Evolutionary conservation across 2,888 invertebrate species (phyloP).

Genomic region (Hipparchia semele): DNA sequence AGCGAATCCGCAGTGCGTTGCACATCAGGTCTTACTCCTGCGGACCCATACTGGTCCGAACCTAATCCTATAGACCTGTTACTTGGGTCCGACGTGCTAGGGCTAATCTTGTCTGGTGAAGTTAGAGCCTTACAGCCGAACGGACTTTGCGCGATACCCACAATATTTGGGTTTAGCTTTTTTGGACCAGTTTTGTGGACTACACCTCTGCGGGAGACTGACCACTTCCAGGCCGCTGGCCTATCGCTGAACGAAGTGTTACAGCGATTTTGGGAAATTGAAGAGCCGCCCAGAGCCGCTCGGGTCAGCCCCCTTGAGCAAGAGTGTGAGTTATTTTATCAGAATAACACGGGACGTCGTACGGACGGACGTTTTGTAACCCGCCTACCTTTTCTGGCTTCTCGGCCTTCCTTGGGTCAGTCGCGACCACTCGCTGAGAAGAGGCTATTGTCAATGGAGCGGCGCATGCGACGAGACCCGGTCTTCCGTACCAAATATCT

Average conservation of each 20-base stretch:
- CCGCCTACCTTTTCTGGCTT: background rate
- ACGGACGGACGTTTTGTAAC: slow-evolving; percentile 8
- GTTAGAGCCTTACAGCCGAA: background rate
- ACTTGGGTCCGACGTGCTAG: background rate
- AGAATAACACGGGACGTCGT: slow-evolving; percentile 5
- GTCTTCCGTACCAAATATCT: background rate
- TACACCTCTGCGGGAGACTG: background rate
- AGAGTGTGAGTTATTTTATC: slow-evolving; percentile 2
- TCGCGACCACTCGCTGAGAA: background rate
- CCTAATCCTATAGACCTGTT: background rate
- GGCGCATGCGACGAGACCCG: background rate
- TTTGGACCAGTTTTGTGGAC: background rate
- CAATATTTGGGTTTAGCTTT: background rate
- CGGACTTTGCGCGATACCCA: background rate
- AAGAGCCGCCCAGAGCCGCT: background rate
- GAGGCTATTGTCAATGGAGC: slow-evolving; percentile 1
- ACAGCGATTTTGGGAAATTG: slow-evolving; percentile 16
- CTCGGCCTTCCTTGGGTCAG: background rate
- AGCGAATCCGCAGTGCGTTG: background rate
- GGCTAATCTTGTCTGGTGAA: background rate
- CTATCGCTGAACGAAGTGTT: background rate
- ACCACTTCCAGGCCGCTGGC: background rate
- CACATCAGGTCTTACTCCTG: background rate
- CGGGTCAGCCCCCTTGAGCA: background rate
- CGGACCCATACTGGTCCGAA: background rate